Base-by-base conservation (phyloP, 2,888 invertebrate species). In the Meteorus cinctellus region DNA sequence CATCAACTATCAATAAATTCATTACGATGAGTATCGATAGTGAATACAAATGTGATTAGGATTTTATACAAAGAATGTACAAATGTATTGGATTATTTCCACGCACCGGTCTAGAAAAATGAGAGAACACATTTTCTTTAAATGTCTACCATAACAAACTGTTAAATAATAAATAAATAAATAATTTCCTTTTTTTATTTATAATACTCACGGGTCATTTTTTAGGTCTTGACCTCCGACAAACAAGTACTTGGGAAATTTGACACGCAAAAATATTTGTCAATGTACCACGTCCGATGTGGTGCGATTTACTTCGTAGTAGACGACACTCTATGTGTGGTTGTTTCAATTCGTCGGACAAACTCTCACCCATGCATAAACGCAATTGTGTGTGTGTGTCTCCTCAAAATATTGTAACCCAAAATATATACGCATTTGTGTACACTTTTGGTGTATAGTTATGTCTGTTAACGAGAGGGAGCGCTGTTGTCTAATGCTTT, bases 171-270 rank as follows among this genome's bases (percentile, higher is more conserved):
- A 27, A 31, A n/a, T 14, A 69, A 29, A 59, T n/a, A 55, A 31
- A n/a, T 55, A 34, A 45, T 62, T 60, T 24, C 34, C 62, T 36
- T n/a, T 62, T 71, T 16, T 27, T 29, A 27, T 24, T 24, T 27
- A 14, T 41, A 14, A 29, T 45, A 81, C 89, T 88, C 84, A 89
- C 89, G 89, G 83, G 89, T 89, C 89, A 89, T 89, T 84, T 81
- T 85, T 85, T 83, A 72, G 83, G 83, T 84, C 87, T 88, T 87
- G 88, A 84, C 84, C 87, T 88, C 87, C 87, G 87, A 88, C 83
- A 85, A 87, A 78, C 87, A 87, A 88, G 87, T 83, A 86, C 84
- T 82, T 81, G 51, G 51, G 75, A 80, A 85, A 84, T 83, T 82
- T 81, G 74, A 81, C 79, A 79, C 77, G 76, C 77, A 77, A 71